Evolutionary conservation across 2,888 invertebrate genomes (phyloP).

Genomic region (Ennomos erosarius): DNA sequence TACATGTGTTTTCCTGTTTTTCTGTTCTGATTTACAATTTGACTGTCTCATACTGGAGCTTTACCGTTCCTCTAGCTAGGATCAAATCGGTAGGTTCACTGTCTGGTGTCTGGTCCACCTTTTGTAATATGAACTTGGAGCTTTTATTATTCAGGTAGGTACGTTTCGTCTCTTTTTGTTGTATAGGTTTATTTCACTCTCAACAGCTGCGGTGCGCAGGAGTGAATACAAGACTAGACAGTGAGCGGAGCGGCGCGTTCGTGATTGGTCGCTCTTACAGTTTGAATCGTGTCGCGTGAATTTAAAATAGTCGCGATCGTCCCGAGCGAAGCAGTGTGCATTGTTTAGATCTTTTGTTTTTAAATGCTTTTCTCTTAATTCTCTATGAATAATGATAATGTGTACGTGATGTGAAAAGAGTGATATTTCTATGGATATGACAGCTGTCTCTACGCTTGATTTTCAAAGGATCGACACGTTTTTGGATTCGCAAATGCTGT

Average conservation of each 20-base stretch:
- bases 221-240: conserved; percentile 75
- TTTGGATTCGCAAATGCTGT: conserved; percentile 45
- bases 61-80: conserved; percentile 49
- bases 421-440: conserved; percentile 50
- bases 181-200: conserved; percentile 55
- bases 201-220: conserved; percentile 72
- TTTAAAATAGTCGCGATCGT: conserved; percentile 74
- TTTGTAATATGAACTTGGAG: conserved; percentile 64
- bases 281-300: conserved; percentile 57
- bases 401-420: conserved; percentile 49
- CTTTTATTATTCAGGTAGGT: conserved; percentile 79
- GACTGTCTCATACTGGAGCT: conserved; percentile 27
- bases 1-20: background rate
- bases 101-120: conserved; percentile 52
- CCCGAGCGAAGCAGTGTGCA: conserved; percentile 63
- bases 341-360: conserved; percentile 54
- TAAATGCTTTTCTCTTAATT: conserved; percentile 34
- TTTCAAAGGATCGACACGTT: conserved; percentile 56
- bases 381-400: conserved; percentile 51
- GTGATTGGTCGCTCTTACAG: conserved; percentile 68
- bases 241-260: conserved; percentile 78
- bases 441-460: conserved; percentile 61
- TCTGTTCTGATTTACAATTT: conserved; percentile 17
- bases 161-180: conserved; percentile 58
- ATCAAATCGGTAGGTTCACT: conserved; percentile 56